Evolutionary conservation across 2,113 vertebrate genomes (phyloP).

Genomic region (Megalops atlanticus): DNA sequence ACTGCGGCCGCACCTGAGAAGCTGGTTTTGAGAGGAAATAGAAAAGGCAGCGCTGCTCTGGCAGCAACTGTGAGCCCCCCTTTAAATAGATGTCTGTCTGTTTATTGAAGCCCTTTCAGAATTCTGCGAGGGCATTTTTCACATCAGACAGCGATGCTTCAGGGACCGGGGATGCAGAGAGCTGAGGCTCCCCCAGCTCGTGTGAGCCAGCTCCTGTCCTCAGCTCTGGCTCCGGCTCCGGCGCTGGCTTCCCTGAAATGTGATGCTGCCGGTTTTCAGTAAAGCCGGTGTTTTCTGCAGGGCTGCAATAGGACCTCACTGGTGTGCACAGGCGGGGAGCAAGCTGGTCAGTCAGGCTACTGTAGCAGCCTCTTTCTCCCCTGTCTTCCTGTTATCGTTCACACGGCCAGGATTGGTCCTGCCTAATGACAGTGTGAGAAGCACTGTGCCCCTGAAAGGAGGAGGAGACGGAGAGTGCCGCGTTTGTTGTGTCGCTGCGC

Average conservation of each 20-base stretch:
- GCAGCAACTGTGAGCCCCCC: conserved; percentile 56
- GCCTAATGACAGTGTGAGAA: conserved; percentile 56
- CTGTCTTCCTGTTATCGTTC: conserved; percentile 44
- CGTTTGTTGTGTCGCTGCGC: conserved; percentile 72
- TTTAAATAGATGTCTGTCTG: conserved; percentile 64
- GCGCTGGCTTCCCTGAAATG: conserved; percentile 80
- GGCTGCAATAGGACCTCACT: conserved; percentile 80
- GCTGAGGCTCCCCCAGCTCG: conserved; percentile 50
- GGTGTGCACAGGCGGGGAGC: conserved; percentile 71
- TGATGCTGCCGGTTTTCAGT: conserved; percentile 86
- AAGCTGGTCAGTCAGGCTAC: conserved; percentile 72
- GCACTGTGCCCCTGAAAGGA: conserved; percentile 76
- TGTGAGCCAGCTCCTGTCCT: conserved; percentile 74
- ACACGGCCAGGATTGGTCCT: conserved; percentile 77
- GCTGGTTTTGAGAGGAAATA: conserved; percentile 56
- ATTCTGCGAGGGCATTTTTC: conserved; percentile 62
- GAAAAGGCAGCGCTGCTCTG: conserved; percentile 40
- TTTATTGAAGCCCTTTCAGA: conserved; percentile 58
- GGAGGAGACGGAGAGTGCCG: conserved; percentile 66
- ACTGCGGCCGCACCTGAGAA: conserved; percentile 54
- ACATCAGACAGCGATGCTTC: conserved; percentile 58
- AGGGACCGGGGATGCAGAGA: conserved; percentile 43
- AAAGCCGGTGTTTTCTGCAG: conserved; percentile 82
- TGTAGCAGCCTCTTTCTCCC: conserved; percentile 72
- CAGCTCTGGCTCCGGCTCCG: conserved; percentile 74